Conservation (phyloP, 2,797 vertebrate species). For the Columba guinea region DNA sequence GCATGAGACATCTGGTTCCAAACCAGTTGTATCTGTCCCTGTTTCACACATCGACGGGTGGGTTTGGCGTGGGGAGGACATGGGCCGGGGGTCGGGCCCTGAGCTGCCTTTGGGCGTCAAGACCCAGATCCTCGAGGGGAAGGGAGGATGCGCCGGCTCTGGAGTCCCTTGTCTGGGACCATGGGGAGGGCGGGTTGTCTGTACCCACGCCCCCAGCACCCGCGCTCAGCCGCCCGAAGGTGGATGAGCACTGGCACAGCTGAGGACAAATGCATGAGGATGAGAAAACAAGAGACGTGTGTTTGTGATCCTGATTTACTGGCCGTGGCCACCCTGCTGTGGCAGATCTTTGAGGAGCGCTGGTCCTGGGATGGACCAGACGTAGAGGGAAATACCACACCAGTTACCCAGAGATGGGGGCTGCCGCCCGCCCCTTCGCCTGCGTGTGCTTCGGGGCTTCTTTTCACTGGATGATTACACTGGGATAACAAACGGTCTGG, state of each 20-base stretch:
- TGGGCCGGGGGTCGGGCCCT: neutral
- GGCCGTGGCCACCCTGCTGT: neutral
- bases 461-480: neutral
- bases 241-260: accelerated
- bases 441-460: neutral
- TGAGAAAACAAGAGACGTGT: neutral
- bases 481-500: neutral
- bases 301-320: accelerated
- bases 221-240: too few species aligned
- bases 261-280: neutral
- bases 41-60: neutral
- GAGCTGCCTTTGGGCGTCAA: neutral
- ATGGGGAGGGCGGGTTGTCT: neutral
- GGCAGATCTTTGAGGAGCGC: neutral
- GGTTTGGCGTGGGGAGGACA: accelerated
- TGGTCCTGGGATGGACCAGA: neutral
- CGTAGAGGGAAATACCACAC: neutral
- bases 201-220: too few species aligned
- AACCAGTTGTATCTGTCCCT: neutral
- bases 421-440: neutral
- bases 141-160: neutral
- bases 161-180: neutral
- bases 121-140: neutral
- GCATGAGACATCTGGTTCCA: neutral
- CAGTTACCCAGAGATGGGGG: neutral